phyloP scores from a whole-genome alignment of 2,888 invertebrate genomes.

The Leucozona laternaria region DNA sequence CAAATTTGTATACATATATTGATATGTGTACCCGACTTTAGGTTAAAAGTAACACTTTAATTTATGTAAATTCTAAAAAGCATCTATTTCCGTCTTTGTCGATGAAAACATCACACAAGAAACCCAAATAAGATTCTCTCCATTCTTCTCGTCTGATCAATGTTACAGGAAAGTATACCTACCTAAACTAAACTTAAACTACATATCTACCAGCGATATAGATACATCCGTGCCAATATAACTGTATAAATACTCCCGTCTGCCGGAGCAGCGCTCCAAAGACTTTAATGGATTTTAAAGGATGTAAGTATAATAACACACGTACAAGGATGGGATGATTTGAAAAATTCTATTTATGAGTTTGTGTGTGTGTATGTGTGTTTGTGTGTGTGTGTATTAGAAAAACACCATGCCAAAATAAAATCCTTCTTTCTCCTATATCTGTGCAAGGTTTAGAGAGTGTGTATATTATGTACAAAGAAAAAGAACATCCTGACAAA shows the following conservation, averaged over 20 bases:
- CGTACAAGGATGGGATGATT: constrained; percentile 48
- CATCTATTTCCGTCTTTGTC: constrained; percentile 43
- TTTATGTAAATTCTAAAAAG: constrained; percentile 9
- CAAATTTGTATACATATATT: not conserved
- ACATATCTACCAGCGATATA: not conserved
- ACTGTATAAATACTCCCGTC: constrained; percentile 4
- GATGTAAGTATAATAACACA: constrained; percentile 64
- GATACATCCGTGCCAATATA: constrained; percentile 10
- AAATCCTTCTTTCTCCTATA: constrained; percentile 27
- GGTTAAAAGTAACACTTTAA: not conserved
- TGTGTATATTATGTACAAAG: not conserved
- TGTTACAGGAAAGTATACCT: constrained; percentile 45
- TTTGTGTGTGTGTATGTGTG: not conserved
- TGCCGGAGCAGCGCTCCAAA: not conserved
- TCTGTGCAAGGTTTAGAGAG: not conserved
- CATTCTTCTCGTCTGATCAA: constrained; percentile 27
- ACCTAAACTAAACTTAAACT: constrained; percentile 21
- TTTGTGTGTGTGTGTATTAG: not conserved
- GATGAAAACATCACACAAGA: constrained; percentile 55
- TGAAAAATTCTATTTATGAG: not conserved
- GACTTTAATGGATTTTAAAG: constrained; percentile 64
- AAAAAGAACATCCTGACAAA: constrained; percentile 63
- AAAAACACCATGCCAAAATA: not conserved
- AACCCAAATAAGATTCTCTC: constrained; percentile 15
- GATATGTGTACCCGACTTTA: not conserved